Evolutionary conservation across 2,888 invertebrate species (phyloP).

Genomic region (Tenthredo notha): DNA sequence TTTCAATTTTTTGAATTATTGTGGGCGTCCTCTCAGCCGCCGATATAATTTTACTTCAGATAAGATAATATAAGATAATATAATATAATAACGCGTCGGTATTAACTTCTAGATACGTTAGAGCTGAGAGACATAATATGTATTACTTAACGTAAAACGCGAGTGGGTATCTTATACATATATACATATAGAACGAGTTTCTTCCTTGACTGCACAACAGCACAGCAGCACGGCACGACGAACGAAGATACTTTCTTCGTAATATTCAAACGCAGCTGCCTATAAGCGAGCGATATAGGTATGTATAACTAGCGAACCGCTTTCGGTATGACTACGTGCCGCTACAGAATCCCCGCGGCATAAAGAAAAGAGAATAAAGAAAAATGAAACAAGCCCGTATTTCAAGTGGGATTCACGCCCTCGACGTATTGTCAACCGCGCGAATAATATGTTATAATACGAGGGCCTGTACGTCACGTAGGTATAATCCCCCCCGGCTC

Average conservation of each 20-base stretch:
- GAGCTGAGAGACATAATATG: not conserved
- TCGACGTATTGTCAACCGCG: conserved; percentile 1
- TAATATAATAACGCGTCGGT: not conserved
- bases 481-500: not conserved
- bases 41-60: not conserved
- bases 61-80: not conserved
- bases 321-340: not conserved
- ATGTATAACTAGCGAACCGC: conserved; percentile 10
- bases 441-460: not conserved
- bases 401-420: conserved; percentile 13
- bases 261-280: conserved; percentile 43
- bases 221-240: not conserved
- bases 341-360: not conserved
- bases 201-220: not conserved
- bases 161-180: not conserved
- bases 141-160: not conserved
- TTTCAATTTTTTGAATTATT: not conserved
- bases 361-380: not conserved
- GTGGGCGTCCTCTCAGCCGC: not conserved
- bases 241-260: conserved; percentile 12
- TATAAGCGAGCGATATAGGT: not conserved
- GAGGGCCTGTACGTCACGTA: not conserved
- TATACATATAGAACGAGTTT: not conserved
- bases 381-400: not conserved
- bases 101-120: not conserved